Evolutionary conservation across 2,797 vertebrate genomes (phyloP), one percentile per base, ranked within the genome.

Genomic region (Leucoraja ocellata): DNA sequence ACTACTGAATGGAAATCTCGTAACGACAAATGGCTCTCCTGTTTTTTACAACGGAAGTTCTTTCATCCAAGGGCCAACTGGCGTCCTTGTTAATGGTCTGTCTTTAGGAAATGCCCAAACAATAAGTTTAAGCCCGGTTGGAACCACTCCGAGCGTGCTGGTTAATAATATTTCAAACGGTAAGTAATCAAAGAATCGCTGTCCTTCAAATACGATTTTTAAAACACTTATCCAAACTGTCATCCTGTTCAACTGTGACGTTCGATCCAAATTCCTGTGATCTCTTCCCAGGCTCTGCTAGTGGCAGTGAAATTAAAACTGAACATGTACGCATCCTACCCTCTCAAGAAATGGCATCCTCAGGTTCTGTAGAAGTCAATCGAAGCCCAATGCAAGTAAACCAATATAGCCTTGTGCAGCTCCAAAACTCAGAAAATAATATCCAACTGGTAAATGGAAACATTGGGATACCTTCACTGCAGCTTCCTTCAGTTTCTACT

Each of bases 21-120:
- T 98, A 94, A 96, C 97, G 94, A 96, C 97, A 95, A 98, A 97
- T 96, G 96, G 96, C 93, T 97, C 98, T 93, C 95, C 97, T 0
- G 96, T 98, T 95, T 99, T 99, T 96, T 97, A 99, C 95, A 99
- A 99, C 32, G 97, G 98, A 91, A 97, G 97, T 95, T 98, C 98
- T 11, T 99, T 99, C 96, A 97, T 99, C 95, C 98, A 99, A 96
- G 97, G 98, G 94, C 97, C 98, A 94, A 97, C 97, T 9, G 98
- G 98, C 94, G 98, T 99, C 95, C 97, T 99, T 93, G 98, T 99
- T 95, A 99, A 98, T 23, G 98, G 98, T 95, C 97, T 99, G 94
- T 98, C 97, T 61, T 95, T 99, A 95, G 98, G 98, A 93, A 96
- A 96, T 93, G 95, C 98, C 0, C 99, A 99, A 95, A 97, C 98